Percentiles rank a stretch among this genome's conserved stretches.
Conservation (phyloP, 1,140 invertebrate species). For the Leptoteleia sp. region DNA sequence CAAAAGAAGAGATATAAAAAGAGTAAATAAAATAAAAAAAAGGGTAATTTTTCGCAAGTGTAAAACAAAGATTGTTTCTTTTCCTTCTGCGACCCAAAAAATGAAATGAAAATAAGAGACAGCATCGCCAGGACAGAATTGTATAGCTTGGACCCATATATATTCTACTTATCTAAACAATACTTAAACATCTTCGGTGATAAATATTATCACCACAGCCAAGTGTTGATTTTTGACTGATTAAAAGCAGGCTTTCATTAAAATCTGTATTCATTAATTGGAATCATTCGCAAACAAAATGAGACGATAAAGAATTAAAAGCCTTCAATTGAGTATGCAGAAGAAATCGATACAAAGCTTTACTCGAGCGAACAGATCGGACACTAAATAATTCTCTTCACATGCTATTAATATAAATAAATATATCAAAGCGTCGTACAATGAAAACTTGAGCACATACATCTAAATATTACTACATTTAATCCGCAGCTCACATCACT, state of each 20-base stretch:
- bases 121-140: constrained; percentile 76
- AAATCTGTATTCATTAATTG: no score
- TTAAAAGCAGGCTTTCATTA: constrained; percentile 13
- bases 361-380: constrained; percentile 56
- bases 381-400: no score
- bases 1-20: no score
- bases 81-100: constrained; percentile 75
- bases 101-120: constrained; percentile 58
- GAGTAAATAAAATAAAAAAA: no score
- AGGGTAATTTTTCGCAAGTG: constrained; percentile 53
- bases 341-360: constrained; percentile 74
- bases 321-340: constrained; percentile 71
- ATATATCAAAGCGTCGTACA: no score
- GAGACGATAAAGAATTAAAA: constrained; percentile 31
- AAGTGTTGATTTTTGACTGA: constrained; percentile 1
- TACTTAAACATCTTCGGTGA: no score
- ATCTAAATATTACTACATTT: no score
- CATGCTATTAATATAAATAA: no score
- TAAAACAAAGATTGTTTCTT: constrained; percentile 71
- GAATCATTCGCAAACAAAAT: constrained; percentile 25
- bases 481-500: no score
- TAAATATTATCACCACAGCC: constrained; percentile 1
- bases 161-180: no score
- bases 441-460: no score
- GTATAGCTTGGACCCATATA: constrained; percentile 80